These are phyloP conservation scores for Misgurnus mizolepis DNA, from an alignment of 2,113 vertebrate genomes.

Conservation along the genomic window DNA sequence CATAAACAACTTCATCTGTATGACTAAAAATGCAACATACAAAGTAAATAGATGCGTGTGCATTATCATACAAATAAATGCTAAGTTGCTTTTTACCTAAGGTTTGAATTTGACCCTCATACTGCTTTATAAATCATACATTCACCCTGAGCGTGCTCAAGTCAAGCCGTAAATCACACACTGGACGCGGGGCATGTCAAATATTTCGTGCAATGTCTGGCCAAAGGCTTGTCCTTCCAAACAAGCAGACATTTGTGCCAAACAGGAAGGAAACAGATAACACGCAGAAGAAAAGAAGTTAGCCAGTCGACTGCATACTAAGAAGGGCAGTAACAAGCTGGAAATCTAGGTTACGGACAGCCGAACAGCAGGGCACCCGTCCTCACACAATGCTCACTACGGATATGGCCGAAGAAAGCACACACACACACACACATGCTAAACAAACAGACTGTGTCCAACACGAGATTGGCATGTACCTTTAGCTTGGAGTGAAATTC, in stretches of 20 bases:
- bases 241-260: constrained; percentile 47
- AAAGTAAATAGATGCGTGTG: too few species aligned
- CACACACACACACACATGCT: constrained; percentile 15
- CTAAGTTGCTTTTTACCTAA: too few species aligned
- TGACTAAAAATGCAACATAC: too few species aligned
- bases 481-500: constrained; percentile 99
- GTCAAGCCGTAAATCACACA: neutral
- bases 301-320: constrained; percentile 58
- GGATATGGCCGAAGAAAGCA: neutral
- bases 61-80: too few species aligned
- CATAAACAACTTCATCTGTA: too few species aligned
- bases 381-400: neutral
- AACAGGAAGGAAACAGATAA: constrained; percentile 55
- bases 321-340: constrained; percentile 80
- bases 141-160: too few species aligned
- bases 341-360: constrained; percentile 84
- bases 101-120: too few species aligned
- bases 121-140: too few species aligned
- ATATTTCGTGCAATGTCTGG: constrained; percentile 53
- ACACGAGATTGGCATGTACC: constrained; percentile 82
- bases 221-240: constrained; percentile 58
- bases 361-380: constrained; percentile 72
- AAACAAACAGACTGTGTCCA: neutral
- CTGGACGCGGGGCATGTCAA: neutral
- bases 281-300: constrained; percentile 46